A percentile compares a stretch with the other conserved stretches of the same genome.
Evolutionary conservation across 2,113 vertebrate genomes (phyloP).

Genomic region (Hemiprocne comata): DNA sequence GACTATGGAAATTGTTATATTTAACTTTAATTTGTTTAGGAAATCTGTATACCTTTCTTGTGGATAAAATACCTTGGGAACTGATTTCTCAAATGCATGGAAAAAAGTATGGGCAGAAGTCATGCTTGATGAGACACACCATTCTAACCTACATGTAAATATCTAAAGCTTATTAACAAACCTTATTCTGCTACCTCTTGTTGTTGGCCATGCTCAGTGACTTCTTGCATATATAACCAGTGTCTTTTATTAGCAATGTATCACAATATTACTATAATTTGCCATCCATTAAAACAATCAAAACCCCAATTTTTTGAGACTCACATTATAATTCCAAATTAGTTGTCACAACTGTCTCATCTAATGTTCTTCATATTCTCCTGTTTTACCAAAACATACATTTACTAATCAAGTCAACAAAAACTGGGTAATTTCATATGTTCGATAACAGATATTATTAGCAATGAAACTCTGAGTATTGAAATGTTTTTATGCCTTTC

Average conservation of each 20-base stretch:
- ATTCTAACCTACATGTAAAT: neutral
- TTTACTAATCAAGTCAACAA: neutral
- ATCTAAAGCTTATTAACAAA: neutral
- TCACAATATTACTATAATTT: neutral
- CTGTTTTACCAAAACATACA: neutral
- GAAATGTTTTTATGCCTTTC: neutral
- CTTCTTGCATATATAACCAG: neutral
- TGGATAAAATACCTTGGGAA: neutral
- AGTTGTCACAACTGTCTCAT: neutral
- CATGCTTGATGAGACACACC: neutral
- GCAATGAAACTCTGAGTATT: neutral
- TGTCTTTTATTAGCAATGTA: neutral
- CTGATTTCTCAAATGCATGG: neutral
- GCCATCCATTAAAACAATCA: neutral
- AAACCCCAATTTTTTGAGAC: neutral
- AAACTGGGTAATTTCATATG: too few relatives aligned
- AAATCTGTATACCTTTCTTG: neutral
- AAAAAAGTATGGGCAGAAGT: neutral
- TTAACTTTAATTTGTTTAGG: neutral
- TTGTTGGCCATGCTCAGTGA: neutral
- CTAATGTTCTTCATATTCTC: neutral
- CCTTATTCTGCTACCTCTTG: neutral
- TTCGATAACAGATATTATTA: neutral
- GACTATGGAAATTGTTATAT: neutral
- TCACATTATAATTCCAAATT: neutral